phyloP scores from a whole-genome alignment of 2,797 vertebrate species.

The Kryptolebias ocellatus region DNA sequence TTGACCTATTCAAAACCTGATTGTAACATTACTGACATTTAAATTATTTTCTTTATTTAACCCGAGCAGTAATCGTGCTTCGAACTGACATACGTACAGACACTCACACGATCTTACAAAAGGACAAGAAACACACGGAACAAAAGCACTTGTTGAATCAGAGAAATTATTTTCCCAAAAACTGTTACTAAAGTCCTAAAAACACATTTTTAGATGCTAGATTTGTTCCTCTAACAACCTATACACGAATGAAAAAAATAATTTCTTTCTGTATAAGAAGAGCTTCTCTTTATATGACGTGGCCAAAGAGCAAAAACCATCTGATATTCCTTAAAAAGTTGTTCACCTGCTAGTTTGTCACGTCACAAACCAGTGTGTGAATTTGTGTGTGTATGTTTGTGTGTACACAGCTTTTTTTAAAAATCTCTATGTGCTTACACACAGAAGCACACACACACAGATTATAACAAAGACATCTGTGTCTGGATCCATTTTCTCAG shows the following conservation, averaged over 20 bases:
- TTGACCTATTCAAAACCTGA: conserved; percentile 33
- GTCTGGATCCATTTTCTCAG: conserved; percentile 24
- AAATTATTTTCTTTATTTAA: conserved; percentile 16
- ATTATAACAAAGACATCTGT: conserved; percentile 16
- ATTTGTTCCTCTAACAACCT: conserved; percentile 40
- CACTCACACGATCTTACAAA: conserved; percentile 26
- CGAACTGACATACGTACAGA: conserved; percentile 32
- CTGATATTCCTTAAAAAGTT: conserved; percentile 27
- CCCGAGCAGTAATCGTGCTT: conserved; percentile 49
- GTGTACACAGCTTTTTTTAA: background rate
- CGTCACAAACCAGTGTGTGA: conserved; percentile 32
- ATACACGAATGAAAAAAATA: conserved; percentile 47
- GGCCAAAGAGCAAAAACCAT: conserved; percentile 38
- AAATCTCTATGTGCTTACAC: conserved; percentile 7
- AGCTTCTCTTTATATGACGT: conserved; percentile 18
- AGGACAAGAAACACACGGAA: conserved; percentile 29
- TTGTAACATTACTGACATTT: conserved; percentile 36
- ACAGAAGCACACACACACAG: conserved; percentile 40
- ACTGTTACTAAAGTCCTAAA: conserved; percentile 36
- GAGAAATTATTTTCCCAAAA: conserved; percentile 23
- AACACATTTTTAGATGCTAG: conserved; percentile 27
- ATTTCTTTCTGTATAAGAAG: conserved; percentile 33
- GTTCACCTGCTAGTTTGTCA: conserved; percentile 56
- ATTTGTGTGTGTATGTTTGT: conserved; percentile 29
- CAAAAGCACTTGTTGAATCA: conserved; percentile 29